Percentiles rank a stretch among this genome's conserved stretches.
Conservation (phyloP, 2,797 vertebrate species). For the Glyptemys insculpta region DNA sequence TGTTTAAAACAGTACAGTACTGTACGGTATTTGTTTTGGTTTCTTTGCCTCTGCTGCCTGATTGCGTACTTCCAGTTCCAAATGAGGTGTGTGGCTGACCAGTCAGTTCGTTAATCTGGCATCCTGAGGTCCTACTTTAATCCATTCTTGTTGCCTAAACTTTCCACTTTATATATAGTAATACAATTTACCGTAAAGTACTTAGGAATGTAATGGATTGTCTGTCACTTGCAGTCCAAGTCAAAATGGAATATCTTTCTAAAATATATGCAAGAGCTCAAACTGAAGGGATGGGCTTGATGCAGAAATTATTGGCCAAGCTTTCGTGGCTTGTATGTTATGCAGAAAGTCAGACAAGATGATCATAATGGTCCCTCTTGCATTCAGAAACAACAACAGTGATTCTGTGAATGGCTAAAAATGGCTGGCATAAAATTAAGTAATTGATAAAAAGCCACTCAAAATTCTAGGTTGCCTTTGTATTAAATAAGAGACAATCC, state of each 20-base stretch:
- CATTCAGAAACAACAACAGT: neutral
- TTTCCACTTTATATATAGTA: accelerated
- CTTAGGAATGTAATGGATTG: neutral
- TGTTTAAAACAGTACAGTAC: too few species aligned
- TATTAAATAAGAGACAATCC: neutral
- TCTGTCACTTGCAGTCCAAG: neutral
- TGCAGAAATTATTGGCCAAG: neutral
- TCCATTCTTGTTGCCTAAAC: neutral
- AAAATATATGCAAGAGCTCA: neutral
- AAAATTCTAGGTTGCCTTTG: neutral
- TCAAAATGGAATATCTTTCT: neutral
- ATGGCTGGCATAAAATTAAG: neutral
- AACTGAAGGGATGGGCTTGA: neutral
- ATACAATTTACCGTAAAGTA: neutral
- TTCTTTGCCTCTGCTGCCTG: too few species aligned
- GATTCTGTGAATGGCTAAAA: neutral
- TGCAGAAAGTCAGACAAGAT: neutral
- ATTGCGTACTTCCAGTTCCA: too few species aligned
- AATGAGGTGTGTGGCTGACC: too few species aligned
- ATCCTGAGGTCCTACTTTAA: neutral
- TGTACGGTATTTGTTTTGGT: too few species aligned
- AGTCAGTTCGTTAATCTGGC: too few species aligned
- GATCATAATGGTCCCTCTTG: neutral
- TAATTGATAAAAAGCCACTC: accelerated
- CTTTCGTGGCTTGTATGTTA: neutral